phyloP scores from a whole-genome alignment of 1,140 invertebrate species.

The Heterodera carotae region DNA sequence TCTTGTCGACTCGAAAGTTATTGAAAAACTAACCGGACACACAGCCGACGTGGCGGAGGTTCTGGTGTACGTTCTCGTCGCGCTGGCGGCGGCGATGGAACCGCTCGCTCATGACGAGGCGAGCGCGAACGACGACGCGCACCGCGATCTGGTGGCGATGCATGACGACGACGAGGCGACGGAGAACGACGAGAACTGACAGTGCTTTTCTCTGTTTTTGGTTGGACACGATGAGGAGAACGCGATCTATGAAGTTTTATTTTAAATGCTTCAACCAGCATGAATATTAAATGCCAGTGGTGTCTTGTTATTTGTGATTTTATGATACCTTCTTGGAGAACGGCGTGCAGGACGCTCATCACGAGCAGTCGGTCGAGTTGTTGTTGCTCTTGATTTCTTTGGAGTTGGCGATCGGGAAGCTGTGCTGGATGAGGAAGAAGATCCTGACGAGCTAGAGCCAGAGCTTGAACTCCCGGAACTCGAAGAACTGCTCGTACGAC shows the following conservation, averaged over 20 bases:
- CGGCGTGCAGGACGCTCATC: slow-evolving; percentile 47
- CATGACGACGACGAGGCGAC: slow-evolving; percentile 44
- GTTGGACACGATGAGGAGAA: slow-evolving; percentile 23
- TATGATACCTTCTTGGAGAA: slow-evolving; percentile 46
- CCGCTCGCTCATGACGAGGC: slow-evolving; percentile 24
- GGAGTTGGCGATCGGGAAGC: slow-evolving; percentile 55
- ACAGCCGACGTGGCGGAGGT: slow-evolving; percentile 16
- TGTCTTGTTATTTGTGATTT: too few species aligned
- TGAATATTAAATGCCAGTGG: too few species aligned
- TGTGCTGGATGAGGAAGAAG: slow-evolving; percentile 68
- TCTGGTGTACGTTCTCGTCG: slow-evolving; percentile 23
- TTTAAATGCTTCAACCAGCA: too few species aligned
- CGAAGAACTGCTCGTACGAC: slow-evolving; percentile 66
- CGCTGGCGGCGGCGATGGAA: slow-evolving; percentile 20
- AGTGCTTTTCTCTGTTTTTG: slow-evolving; percentile 37
- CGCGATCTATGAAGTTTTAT: slow-evolving; percentile 12
- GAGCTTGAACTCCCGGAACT: slow-evolving; percentile 66
- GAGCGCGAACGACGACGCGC: slow-evolving; percentile 42
- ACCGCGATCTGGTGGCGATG: slow-evolving; percentile 22
- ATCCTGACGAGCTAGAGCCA: slow-evolving; percentile 64
- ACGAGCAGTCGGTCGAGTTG: slow-evolving; percentile 9
- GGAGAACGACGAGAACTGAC: slow-evolving; percentile 52
- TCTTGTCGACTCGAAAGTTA: background rate
- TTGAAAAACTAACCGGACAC: slow-evolving; percentile 26
- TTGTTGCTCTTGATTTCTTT: slow-evolving; percentile 60